Base-by-base conservation (phyloP, 2,888 invertebrate species). In the Drosophila nr. medialis region DNA sequence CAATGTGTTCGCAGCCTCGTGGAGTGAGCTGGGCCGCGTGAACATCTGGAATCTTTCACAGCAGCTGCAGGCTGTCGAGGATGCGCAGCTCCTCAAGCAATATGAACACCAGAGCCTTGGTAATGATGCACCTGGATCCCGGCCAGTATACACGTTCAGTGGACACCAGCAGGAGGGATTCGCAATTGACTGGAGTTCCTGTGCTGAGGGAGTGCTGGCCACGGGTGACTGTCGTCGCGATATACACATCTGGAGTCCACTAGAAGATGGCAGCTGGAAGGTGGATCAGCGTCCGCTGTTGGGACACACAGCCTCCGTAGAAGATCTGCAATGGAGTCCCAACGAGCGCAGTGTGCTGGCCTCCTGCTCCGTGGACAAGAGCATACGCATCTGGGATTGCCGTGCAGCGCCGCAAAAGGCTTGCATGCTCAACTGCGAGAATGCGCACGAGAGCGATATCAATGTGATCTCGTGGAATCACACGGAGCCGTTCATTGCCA, bases 281-380 rank as follows among this genome's bases (percentile, higher is more conserved):
- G 97, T 99, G 1, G 98, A 99, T 93, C 97, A 98, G 92, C 94
- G 97, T 56, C 97, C 99, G 0, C 94, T 97, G 65, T 94, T 95
- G 58, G 98, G 97, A 0, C 99, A 99, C 92, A 96, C 96, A 27
- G 95, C 95, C 55, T 99, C 99, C 34, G 98, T 99, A 15, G 99
- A 99, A 94, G 99, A 99, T 93, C 94, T 99, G 75, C 99, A 99
- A 91, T 99, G 99, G 99, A 99, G 99, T 69, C 99, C 99, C 2
- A 98, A 96, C 93, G 99, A 99, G 94, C 94, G 94, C 81, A 95
- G 96, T 93, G 98, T 98, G 0, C 93, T 98, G 60, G 97, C 98
- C 42, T 96, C 98, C 13, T 98, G 97, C 93, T 98, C 98, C 30
- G 96, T 97, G 4, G 98, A 98, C 91, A 96, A 95, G 93, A 96